Base-by-base conservation (phyloP, 2,888 invertebrate species). In the Cantharis rustica region DNA sequence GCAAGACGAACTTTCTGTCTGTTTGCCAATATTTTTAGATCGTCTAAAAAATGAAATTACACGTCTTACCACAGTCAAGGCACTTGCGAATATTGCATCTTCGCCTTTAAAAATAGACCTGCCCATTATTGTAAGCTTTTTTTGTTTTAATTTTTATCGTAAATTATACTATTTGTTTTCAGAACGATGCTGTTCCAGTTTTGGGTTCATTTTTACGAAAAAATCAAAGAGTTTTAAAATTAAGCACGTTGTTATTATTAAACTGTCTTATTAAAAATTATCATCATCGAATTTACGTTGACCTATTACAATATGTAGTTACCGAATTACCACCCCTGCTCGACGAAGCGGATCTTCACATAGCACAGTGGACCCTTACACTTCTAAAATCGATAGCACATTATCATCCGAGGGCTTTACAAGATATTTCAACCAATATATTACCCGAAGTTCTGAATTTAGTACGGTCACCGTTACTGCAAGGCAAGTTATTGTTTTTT, bases 1-100 rank as follows among this genome's bases (percentile, higher is more conserved):
- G 71, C 90, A 93, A 87, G 90, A 91, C 77, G 96, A 98, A 87
- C 90, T 98, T 73, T 92, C 92, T 1, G 92, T 93, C 5, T 98
- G 98, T 87, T 90, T 99, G 79, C 98, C 98, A 9, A 95, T 99
- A 85, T 97, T 99, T 87, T 89, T 98, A 87, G 99, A 99, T 86
- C 93, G 99, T 82, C 89, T 99, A 73, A 94, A 95, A 81, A 99
- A 99, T 87, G 99, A 99, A 90, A 99, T 99, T 72, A 99, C 99
- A 0, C 92, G 99, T 20, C 90, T 98, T 47, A 98, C 98, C 4
- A 96, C 98, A 2, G 98, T 99, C 0, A 98, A 98, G 87, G 97
- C 99, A 10, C 89, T 99, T 11, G 98, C 96, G 7, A 96, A 97
- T 90, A 95, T 98, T 73, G 98, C 98, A 23, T 94, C 95, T 0